These are phyloP conservation scores for Junonia oenone DNA, from an alignment of 2,888 invertebrate genomes.

Conservation along the genomic window DNA sequence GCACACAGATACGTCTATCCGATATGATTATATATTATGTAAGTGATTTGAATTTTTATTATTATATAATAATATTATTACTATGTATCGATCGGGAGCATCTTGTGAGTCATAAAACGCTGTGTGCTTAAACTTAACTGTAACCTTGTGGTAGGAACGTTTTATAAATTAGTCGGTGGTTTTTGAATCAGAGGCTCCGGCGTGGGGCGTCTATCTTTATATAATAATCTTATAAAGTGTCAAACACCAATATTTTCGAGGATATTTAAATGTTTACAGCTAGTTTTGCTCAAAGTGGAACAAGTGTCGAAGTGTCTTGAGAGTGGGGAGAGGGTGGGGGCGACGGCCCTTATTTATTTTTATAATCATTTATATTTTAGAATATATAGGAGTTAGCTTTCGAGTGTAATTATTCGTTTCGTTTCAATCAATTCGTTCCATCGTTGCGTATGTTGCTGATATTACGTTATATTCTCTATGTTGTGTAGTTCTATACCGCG, in stretches of 20 bases:
- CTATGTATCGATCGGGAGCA: conserved; percentile 32
- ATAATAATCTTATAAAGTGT: conserved; percentile 28
- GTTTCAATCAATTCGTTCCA: conserved; percentile 27
- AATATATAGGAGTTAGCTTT: conserved; percentile 58
- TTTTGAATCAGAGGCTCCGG: conserved; percentile 34
- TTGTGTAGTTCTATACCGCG: conserved; percentile 5
- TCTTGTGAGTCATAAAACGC: conserved; percentile 45
- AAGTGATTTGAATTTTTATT: conserved; percentile 57
- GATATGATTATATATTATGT: conserved; percentile 46
- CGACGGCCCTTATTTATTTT: conserved; percentile 72
- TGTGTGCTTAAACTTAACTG: conserved; percentile 39
- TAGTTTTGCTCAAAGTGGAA: conserved; percentile 48
- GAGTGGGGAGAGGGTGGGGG: conserved; percentile 49
- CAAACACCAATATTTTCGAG: conserved; percentile 40
- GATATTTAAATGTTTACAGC: conserved; percentile 38
- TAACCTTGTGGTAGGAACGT: conserved; percentile 45
- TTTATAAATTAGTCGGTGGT: conserved; percentile 46
- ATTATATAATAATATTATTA: conserved; percentile 43
- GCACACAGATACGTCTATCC: conserved; percentile 52
- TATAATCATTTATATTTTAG: conserved; percentile 76
- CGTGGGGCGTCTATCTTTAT: conserved; percentile 11
- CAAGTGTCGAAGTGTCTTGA: conserved; percentile 39
- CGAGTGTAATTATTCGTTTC: conserved; percentile 55
- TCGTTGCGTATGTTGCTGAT: conserved; percentile 14
- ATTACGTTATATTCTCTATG: conserved; percentile 8